These are phyloP conservation scores for Rhabditoides inermis DNA, from an alignment of 2,888 invertebrate genomes.

Conservation along the genomic window DNA sequence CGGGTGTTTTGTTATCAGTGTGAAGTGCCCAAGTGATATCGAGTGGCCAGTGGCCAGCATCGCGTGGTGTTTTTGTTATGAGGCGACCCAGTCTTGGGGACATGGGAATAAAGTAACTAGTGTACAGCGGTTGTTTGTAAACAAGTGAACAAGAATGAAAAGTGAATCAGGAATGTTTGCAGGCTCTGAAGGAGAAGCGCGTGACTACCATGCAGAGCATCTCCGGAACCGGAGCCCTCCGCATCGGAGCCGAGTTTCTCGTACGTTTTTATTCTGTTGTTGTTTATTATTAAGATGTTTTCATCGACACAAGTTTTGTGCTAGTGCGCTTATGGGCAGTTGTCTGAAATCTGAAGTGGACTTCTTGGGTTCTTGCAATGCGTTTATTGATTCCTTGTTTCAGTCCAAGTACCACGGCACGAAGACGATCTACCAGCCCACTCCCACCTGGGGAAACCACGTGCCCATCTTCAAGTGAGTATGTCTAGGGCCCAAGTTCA, in stretches of 20 bases:
- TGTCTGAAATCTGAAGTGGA: background rate
- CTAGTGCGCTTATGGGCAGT: background rate
- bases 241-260: conserved; percentile 80
- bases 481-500: background rate
- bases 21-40: too few relatives aligned
- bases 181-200: conserved; percentile 43
- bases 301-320: too few relatives aligned
- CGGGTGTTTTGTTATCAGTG: too few relatives aligned
- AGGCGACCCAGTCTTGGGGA: background rate
- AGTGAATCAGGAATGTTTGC: too few relatives aligned
- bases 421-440: conserved; percentile 76
- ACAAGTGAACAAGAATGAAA: too few relatives aligned
- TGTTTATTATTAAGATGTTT: background rate
- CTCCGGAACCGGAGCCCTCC: conserved; percentile 92
- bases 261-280: conserved; percentile 39
- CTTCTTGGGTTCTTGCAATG: background rate
- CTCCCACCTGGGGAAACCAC: conserved; percentile 97
- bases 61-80: conserved; percentile 53
- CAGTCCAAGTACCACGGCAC: conserved; percentile 62
- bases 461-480: conserved; percentile 75
- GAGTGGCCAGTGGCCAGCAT: too few relatives aligned
- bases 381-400: conserved; percentile 8
- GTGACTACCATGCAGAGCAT: conserved; percentile 70
- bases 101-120: too few relatives aligned
- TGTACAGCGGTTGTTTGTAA: too few relatives aligned